phyloP scores from a whole-genome alignment of 2,888 invertebrate species.

The Strigamia crassipes region DNA sequence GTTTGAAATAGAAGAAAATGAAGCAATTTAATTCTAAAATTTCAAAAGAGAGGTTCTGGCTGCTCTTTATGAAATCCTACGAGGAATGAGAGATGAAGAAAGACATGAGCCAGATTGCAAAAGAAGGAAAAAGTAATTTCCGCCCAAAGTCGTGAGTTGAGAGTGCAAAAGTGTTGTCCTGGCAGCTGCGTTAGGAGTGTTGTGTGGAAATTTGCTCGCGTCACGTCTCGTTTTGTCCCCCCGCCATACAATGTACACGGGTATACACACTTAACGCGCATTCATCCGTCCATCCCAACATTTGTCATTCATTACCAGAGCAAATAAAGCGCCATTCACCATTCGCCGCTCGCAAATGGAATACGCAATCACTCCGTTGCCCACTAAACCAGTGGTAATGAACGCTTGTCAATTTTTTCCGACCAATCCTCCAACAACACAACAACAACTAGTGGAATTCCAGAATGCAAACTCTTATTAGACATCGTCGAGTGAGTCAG shows the following conservation, averaged over 20 bases:
- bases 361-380: neutral
- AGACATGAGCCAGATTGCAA: conserved; percentile 17
- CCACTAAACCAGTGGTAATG: neutral
- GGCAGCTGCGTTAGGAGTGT: neutral
- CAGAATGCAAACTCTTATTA: conserved; percentile 22
- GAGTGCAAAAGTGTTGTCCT: neutral
- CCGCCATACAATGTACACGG: neutral
- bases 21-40: conserved; percentile 25
- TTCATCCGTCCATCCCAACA: neutral
- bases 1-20: neutral
- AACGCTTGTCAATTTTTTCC: neutral
- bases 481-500: conserved; percentile 30
- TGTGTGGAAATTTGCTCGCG: neutral
- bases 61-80: conserved; percentile 2
- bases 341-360: neutral
- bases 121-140: conserved; percentile 36
- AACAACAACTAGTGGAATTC: neutral
- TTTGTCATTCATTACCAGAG: conserved; percentile 12
- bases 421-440: neutral
- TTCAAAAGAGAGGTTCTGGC: neutral
- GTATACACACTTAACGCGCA: neutral
- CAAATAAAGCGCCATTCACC: neutral
- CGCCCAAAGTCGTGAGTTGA: conserved; percentile 31
- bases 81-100: neutral
- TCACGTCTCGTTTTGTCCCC: neutral